Base-by-base conservation (phyloP, 2,888 invertebrate species). In the Parthenolecanium corni region DNA sequence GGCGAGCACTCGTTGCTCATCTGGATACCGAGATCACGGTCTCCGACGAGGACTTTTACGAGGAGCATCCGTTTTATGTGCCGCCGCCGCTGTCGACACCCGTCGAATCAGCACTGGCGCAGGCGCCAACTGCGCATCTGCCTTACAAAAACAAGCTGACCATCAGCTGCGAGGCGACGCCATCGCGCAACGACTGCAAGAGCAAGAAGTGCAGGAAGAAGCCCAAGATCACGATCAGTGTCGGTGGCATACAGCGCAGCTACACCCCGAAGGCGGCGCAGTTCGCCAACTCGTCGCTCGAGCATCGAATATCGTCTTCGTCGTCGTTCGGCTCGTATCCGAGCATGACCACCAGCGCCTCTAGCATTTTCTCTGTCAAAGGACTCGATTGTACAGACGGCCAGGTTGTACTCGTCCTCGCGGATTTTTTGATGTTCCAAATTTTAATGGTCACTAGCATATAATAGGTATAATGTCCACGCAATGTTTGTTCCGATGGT, bases 21-120 rank as follows among this genome's bases (percentile, higher is more conserved):
- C 77, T 90, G 56, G 89, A 89, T 68, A 90, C 90, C 0, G 83
- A 85, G 16, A 86, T 89, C 73, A 85, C 87, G 53, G 87, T 87
- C 67, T 89, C 89, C 0, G 89, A 89, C 72, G 89, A 89, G 75
- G 89, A 89, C 68, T 89, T 89, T 73, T 90, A 89, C 71, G 89
- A 90, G 71, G 81, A 86, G 69, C 81, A 88, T 73, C 89, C 89
- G 0, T 86, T 20, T 52, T 83, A 82, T 12, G 86, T 88, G 70
- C 80, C 86, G 3, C n/a, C n/a, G n/a, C n/a, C n/a, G n/a, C n/a
- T n/a, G n/a, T n/a, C n/a, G n/a, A n/a, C n/a, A n/a, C 84, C 83
- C 68, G 44, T 21, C 5, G 62, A 81, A 53, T 61, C 46, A 6
- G 44, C 40, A n/a, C 47, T 47, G 9, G 52, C 49, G 23, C 49